A percentile compares a stretch with the other conserved stretches of the same genome.
These are phyloP conservation scores for Monopterus albus DNA, from an alignment of 2,113 vertebrate species.

Conservation along the genomic window DNA sequence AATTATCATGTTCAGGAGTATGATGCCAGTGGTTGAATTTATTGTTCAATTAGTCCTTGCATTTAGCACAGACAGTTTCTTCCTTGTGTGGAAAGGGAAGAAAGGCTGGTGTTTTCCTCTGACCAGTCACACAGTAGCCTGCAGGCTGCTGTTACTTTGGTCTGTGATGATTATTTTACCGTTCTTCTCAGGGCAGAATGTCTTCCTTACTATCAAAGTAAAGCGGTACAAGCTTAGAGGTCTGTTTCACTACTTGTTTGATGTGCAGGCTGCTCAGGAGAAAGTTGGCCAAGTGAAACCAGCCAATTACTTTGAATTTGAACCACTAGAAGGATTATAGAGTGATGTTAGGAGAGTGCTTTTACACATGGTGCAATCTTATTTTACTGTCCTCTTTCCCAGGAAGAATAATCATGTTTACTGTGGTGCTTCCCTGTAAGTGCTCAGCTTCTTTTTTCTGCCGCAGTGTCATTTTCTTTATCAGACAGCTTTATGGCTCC, in stretches of 20 bases:
- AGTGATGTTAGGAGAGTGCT: conserved; percentile 1
- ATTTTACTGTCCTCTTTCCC: conserved; percentile 15
- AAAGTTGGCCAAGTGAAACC: not conserved
- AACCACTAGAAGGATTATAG: conserved; percentile 1
- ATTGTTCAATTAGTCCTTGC: conserved; percentile 18
- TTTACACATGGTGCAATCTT: not conserved
- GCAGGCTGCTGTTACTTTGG: conserved; percentile 3
- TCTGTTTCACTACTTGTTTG: conserved; percentile 17
- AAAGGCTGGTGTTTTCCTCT: conserved; percentile 10
- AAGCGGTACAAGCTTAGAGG: conserved; percentile 17
- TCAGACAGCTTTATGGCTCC: conserved; percentile 29
- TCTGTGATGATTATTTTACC: conserved; percentile 34
- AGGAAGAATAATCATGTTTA: conserved; percentile 21
- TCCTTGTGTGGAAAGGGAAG: not conserved
- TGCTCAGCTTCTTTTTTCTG: conserved; percentile 15
- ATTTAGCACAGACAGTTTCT: conserved; percentile 20
- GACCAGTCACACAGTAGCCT: conserved; percentile 19
- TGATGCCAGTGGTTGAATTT: not conserved
- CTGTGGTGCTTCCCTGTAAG: not conserved
- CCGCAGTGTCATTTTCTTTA: conserved; percentile 17
- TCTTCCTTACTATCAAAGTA: not conserved
- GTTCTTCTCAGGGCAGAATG: conserved; percentile 12
- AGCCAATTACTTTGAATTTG: conserved; percentile 7
- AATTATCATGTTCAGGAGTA: conserved; percentile 5
- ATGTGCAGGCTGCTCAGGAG: conserved; percentile 6